A percentile compares a stretch with the other conserved stretches of the same genome.
phyloP scores from a whole-genome alignment of 1,140 invertebrate species.

The Xylocopa sonorina region DNA sequence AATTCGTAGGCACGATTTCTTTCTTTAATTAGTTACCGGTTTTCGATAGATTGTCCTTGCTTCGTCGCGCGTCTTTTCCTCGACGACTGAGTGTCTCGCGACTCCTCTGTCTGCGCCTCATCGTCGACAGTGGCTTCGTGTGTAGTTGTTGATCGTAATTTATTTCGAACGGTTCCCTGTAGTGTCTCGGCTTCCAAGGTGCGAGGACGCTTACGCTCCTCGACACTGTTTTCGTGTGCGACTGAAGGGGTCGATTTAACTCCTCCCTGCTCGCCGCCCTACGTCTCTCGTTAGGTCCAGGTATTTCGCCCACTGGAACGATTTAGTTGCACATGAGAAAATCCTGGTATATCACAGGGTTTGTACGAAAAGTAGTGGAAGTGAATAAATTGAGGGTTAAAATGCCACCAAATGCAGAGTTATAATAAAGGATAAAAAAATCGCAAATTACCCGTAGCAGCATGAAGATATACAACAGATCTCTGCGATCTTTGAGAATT shows the following conservation, averaged over 20 bases:
- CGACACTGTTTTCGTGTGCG: constrained; percentile 89
- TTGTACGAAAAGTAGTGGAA: neutral
- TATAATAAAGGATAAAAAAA: neutral
- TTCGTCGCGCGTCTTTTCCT: constrained; percentile 75
- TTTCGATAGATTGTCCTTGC: constrained; percentile 78
- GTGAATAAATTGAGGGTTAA: neutral
- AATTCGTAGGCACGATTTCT: too few relatives aligned
- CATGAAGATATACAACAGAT: constrained; percentile 90
- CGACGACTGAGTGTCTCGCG: constrained; percentile 78
- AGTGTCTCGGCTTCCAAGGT: constrained; percentile 90
- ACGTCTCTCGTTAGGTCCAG: constrained; percentile 84
- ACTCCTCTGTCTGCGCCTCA: constrained; percentile 77
- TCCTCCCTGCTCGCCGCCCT: constrained; percentile 87
- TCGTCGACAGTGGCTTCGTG: constrained; percentile 76
- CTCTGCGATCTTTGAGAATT: constrained; percentile 90
- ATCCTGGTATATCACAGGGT: too few relatives aligned
- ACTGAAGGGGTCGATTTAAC: constrained; percentile 83
- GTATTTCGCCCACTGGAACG: constrained; percentile 87
- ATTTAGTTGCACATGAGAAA: too few relatives aligned
- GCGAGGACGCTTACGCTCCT: constrained; percentile 91
- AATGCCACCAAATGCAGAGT: too few relatives aligned
- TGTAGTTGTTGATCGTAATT: constrained; percentile 88
- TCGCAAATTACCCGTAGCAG: constrained; percentile 85
- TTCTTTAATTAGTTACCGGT: constrained; percentile 64
- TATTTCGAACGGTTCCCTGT: constrained; percentile 88